These are phyloP conservation scores for Papilio polyxenes DNA, from an alignment of 1,140 invertebrate genomes.

Conservation along the genomic window DNA sequence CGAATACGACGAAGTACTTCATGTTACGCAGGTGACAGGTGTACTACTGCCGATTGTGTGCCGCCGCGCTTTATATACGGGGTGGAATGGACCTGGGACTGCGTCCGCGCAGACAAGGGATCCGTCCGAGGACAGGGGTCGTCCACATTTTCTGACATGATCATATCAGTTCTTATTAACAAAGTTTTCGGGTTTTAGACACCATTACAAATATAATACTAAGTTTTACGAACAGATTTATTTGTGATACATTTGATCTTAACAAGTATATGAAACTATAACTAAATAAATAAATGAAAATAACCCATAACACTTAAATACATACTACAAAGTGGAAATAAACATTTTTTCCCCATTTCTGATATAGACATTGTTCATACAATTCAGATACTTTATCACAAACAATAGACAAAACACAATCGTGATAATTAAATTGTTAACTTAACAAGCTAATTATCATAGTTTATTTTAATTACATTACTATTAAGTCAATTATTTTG, in stretches of 20 bases:
- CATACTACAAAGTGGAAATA: background rate
- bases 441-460: background rate
- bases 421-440: background rate
- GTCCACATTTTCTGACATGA: slow-evolving; percentile 52
- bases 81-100: slow-evolving; percentile 27
- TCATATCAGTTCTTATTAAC: background rate
- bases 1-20: slow-evolving; percentile 64
- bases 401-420: background rate
- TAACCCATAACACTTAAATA: background rate
- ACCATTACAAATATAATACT: too few relatives aligned
- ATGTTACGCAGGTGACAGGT: slow-evolving; percentile 51
- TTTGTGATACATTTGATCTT: too few relatives aligned
- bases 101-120: slow-evolving; percentile 39
- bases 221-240: too few relatives aligned
- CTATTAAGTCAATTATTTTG: background rate
- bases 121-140: slow-evolving; percentile 29
- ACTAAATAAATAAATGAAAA: background rate
- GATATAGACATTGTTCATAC: background rate
- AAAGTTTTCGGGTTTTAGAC: background rate
- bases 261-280: background rate
- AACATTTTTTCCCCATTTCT: background rate
- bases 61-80: slow-evolving; percentile 53
- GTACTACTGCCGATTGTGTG: slow-evolving; percentile 34
- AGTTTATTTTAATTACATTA: background rate
- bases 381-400: background rate